Evolutionary conservation across 1,140 invertebrate species (phyloP).

Genomic region (Holotrichia oblita): DNA sequence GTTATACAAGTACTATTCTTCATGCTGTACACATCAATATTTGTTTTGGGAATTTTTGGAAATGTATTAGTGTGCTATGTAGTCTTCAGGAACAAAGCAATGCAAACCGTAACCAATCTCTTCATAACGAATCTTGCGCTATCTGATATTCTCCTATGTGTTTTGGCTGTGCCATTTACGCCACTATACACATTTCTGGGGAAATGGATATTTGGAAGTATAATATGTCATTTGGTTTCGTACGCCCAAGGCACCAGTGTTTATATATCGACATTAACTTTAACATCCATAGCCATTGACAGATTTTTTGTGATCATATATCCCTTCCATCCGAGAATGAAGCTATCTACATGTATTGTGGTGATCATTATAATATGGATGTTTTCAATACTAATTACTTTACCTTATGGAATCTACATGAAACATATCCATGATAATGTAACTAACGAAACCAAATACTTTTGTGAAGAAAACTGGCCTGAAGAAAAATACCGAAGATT

Average conservation of each 20-base stretch:
- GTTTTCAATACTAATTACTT: constrained; percentile 84
- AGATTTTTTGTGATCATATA: constrained; percentile 97
- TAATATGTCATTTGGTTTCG: constrained; percentile 91
- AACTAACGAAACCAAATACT: constrained; percentile 60
- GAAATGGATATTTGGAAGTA: constrained; percentile 89
- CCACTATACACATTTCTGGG: constrained; percentile 91
- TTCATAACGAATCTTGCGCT: constrained; percentile 97
- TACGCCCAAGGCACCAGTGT: constrained; percentile 92
- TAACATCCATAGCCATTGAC: constrained; percentile 96
- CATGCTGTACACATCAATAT: constrained; percentile 85
- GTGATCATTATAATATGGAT: constrained; percentile 93
- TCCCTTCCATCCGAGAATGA: constrained; percentile 93
- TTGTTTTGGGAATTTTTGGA: constrained; percentile 89
- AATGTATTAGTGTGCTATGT: constrained; percentile 94
- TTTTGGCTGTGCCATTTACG: constrained; percentile 94
- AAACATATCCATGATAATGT: constrained; percentile 54
- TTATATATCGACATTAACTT: constrained; percentile 95
- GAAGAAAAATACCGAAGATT: constrained; percentile 76
- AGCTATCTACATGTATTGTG: constrained; percentile 79
- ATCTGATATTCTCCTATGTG: constrained; percentile 92
- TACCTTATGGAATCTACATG: constrained; percentile 94
- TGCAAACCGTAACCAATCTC: constrained; percentile 98
- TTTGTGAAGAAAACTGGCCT: constrained; percentile 92
- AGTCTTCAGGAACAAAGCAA: constrained; percentile 88
- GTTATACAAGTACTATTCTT: constrained; percentile 82